Percentiles rank a stretch among this genome's conserved stretches.
These are phyloP conservation scores for Apteryx owenii DNA, from an alignment of 2,113 vertebrate genomes.

Conservation along the genomic window DNA sequence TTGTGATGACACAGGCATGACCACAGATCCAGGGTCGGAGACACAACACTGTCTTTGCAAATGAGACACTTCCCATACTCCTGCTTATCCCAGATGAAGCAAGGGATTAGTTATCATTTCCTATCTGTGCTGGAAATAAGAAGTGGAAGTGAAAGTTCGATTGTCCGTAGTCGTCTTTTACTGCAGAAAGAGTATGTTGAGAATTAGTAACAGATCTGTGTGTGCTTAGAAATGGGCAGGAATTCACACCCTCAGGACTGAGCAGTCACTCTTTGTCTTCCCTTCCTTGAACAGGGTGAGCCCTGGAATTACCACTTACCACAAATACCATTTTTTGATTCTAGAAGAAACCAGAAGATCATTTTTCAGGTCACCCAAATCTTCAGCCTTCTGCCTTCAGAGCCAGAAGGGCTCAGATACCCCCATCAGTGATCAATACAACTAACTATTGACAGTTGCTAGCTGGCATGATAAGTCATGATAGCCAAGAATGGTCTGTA, in stretches of 20 bases:
- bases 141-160: not conserved
- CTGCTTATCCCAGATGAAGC: not conserved
- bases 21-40: not conserved
- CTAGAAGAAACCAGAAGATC: not conserved
- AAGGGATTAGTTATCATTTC: not conserved
- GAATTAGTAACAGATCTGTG: not conserved
- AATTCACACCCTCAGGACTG: not conserved
- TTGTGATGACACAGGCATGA: not conserved
- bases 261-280: not conserved
- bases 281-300: not conserved
- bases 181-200: not conserved
- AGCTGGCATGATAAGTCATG: not conserved
- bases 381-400: not conserved
- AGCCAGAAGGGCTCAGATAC: not conserved
- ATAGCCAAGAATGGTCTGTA: not conserved
- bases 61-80: fast-evolving
- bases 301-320: not conserved
- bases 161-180: not conserved
- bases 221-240: not conserved
- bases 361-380: not conserved
- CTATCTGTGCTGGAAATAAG: not conserved
- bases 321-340: not conserved
- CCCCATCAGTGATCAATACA: not conserved
- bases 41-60: not conserved
- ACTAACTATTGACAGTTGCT: not conserved